A percentile compares a stretch with the other conserved stretches of the same genome.
These are phyloP conservation scores for Xestia ashworthii DNA, from an alignment of 2,888 invertebrate genomes.

Conservation along the genomic window DNA sequence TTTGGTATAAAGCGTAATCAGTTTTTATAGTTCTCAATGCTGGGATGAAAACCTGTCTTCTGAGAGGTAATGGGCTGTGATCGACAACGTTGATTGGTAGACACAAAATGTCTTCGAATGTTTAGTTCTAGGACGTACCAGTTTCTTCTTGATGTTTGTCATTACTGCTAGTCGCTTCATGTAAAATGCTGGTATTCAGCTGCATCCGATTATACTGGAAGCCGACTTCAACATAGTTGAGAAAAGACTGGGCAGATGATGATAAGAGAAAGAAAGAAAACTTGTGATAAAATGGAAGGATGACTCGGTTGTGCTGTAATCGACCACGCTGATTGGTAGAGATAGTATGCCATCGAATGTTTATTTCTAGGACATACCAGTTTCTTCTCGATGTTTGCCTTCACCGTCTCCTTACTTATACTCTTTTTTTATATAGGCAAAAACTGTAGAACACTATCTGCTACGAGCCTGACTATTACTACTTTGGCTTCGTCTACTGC, in stretches of 20 bases:
- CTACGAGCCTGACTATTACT: too few species aligned
- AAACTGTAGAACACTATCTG: not conserved
- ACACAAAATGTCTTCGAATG: not conserved
- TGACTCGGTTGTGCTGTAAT: not conserved
- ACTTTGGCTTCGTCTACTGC: not conserved
- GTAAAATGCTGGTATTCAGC: too few species aligned
- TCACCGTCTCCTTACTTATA: not conserved
- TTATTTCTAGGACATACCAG: not conserved
- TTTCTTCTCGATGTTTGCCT: not conserved
- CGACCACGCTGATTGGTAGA: not conserved
- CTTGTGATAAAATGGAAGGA: too few species aligned
- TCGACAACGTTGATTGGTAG: not conserved
- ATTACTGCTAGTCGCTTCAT: too few species aligned
- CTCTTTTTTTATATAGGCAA: rapidly evolving
- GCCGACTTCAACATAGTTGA: too few species aligned
- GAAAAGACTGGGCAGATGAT: too few species aligned
- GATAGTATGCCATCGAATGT: not conserved
- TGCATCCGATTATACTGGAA: too few species aligned
- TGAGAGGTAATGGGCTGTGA: not conserved
- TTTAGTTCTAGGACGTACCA: not conserved
- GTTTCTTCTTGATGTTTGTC: not conserved
- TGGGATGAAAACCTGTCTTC: not conserved
- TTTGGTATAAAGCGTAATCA: conserved; percentile 1
- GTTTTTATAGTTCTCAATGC: not conserved
- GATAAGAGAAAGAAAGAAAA: too few species aligned